Percentiles rank a stretch among this genome's conserved stretches.
These are phyloP conservation scores for Gisinianus flammeolus DNA, from an alignment of 2,888 invertebrate species.

Conservation along the genomic window DNA sequence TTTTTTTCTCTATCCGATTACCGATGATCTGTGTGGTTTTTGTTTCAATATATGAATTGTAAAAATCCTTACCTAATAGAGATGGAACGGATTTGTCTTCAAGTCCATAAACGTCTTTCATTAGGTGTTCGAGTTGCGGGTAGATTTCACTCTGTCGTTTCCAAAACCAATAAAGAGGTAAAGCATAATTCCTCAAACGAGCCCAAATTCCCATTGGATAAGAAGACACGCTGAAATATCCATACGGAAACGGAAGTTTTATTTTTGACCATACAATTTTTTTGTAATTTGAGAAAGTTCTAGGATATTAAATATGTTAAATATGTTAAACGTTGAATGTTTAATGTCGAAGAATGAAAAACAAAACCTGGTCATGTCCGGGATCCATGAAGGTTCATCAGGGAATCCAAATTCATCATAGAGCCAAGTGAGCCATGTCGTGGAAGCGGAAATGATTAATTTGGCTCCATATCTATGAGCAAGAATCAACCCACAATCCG, in stretches of 20 bases:
- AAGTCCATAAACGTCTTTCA: conserved; percentile 23
- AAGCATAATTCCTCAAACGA: conserved; percentile 29
- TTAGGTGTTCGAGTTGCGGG: conserved; percentile 38
- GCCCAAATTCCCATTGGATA: conserved; percentile 38
- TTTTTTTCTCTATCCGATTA: too few species aligned
- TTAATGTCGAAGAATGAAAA: too few species aligned
- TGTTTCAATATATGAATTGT: too few species aligned
- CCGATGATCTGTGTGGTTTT: too few species aligned
- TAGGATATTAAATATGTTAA: conserved; percentile 25
- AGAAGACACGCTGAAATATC: background rate
- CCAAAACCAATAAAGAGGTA: conserved; percentile 21
- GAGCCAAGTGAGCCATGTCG: conserved; percentile 41
- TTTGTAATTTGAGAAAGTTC: conserved; percentile 33
- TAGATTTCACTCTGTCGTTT: conserved; percentile 30
- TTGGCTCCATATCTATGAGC: conserved; percentile 45
- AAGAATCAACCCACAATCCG: conserved; percentile 48
- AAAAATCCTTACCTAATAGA: too few species aligned
- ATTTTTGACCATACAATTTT: too few species aligned
- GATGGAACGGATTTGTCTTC: conserved; percentile 21
- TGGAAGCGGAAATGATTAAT: conserved; percentile 42
- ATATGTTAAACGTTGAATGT: background rate
- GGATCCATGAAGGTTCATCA: conserved; percentile 42
- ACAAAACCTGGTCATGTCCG: conserved; percentile 9
- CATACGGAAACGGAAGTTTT: too few species aligned
- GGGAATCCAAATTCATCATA: conserved; percentile 45